Evolutionary conservation across 1,140 invertebrate genomes (phyloP).

Genomic region (Odontomachus brunneus): DNA sequence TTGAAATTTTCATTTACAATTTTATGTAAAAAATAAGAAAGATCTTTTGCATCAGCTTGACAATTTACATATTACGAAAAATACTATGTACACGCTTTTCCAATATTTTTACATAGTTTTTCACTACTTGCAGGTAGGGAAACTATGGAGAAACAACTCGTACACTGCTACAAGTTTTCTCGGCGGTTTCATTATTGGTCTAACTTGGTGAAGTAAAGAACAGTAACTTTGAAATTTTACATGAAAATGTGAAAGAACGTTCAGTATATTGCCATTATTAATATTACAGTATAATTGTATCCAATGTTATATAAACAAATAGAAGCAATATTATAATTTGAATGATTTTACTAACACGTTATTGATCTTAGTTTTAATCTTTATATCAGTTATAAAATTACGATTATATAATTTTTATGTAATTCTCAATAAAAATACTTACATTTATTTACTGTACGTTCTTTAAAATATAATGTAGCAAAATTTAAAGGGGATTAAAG

Average conservation of each 20-base stretch:
- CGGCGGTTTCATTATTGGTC: slow-evolving; percentile 94
- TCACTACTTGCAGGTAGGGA: slow-evolving; percentile 88
- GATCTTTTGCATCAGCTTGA: neutral
- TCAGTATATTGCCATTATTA: slow-evolving; percentile 45
- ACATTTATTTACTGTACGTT: slow-evolving; percentile 4
- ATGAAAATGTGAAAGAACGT: slow-evolving; percentile 29
- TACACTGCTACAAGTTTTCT: slow-evolving; percentile 93
- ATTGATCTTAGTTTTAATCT: neutral
- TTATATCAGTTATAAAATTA: neutral
- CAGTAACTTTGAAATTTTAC: slow-evolving; percentile 54
- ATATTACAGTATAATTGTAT: slow-evolving; percentile 21
- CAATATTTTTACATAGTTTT: neutral
- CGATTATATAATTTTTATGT: slow-evolving; percentile 29
- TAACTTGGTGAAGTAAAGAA: slow-evolving; percentile 86
- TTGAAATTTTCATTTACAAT: slow-evolving; percentile 10
- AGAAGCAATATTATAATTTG: slow-evolving; percentile 33
- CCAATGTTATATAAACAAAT: neutral
- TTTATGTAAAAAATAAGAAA: neutral
- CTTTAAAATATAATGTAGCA: neutral
- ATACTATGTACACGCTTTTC: slow-evolving; percentile 47
- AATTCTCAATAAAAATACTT: slow-evolving; percentile 33
- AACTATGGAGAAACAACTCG: slow-evolving; percentile 91
- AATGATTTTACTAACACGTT: slow-evolving; percentile 1
- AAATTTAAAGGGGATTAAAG: neutral
- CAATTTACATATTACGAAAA: neutral